These are phyloP conservation scores for Auanema sp. DNA, from an alignment of 2,888 invertebrate species.

Conservation along the genomic window DNA sequence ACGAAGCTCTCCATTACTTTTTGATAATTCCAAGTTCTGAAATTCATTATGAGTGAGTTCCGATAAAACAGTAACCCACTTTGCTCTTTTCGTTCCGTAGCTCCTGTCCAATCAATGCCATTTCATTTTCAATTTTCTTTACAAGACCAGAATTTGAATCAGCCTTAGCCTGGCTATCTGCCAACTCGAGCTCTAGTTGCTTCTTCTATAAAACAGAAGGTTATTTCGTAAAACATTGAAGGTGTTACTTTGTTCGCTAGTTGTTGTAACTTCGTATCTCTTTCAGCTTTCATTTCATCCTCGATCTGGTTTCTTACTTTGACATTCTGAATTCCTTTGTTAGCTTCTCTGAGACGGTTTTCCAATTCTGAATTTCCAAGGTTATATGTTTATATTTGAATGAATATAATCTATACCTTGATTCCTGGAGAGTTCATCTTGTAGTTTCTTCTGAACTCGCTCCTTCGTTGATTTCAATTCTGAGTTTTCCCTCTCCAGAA, in stretches of 20 bases:
- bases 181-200: slow-evolving; percentile 36
- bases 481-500: slow-evolving; percentile 28
- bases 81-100: slow-evolving; percentile 33
- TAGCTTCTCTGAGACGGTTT: slow-evolving; percentile 28
- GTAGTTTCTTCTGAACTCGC: slow-evolving; percentile 19
- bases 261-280: slow-evolving; percentile 27
- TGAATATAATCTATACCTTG: not conserved
- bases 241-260: slow-evolving; percentile 15
- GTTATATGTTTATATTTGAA: not conserved
- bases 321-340: slow-evolving; percentile 27
- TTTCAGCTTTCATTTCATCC: slow-evolving; percentile 31
- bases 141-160: slow-evolving; percentile 34
- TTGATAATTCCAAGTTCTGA: slow-evolving; percentile 6
- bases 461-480: slow-evolving; percentile 30
- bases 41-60: not conserved
- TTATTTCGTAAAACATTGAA: slow-evolving; percentile 3
- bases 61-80: slow-evolving; percentile 13
- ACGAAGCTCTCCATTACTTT: slow-evolving; percentile 16
- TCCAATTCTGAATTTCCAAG: slow-evolving; percentile 26
- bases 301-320: slow-evolving; percentile 28
- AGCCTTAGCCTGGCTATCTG: slow-evolving; percentile 35
- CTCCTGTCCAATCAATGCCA: slow-evolving; percentile 29
- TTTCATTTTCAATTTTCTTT: slow-evolving; percentile 36
- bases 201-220: slow-evolving; percentile 12
- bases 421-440: slow-evolving; percentile 25